Conservation (phyloP, 2,888 invertebrate species). For the Orthonychiurus folsomi region DNA sequence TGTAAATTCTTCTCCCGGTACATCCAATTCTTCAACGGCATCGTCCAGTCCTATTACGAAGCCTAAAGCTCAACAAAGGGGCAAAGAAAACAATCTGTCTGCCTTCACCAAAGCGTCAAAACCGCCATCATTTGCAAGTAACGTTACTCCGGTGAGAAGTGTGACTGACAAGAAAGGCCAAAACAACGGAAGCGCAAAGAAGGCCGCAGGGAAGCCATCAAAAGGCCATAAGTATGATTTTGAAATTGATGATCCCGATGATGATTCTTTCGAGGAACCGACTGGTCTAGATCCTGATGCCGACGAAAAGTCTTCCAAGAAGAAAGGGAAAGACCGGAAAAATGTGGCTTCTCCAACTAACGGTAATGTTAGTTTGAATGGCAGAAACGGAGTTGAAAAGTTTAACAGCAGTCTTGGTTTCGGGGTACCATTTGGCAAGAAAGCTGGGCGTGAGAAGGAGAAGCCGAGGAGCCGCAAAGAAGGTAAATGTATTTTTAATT, state of each 20-base stretch:
- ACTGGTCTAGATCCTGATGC: background rate
- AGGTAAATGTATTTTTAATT: too few relatives aligned
- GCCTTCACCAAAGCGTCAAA: background rate
- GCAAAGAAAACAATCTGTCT: conserved; percentile 21
- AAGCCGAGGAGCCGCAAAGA: conserved; percentile 30
- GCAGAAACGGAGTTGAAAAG: conserved; percentile 11
- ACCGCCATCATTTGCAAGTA: background rate
- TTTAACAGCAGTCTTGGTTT: background rate
- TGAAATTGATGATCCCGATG: conserved; percentile 27
- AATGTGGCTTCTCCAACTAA: background rate
- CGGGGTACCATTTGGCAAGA: conserved; percentile 9
- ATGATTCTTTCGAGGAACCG: background rate
- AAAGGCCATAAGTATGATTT: conserved; percentile 17
- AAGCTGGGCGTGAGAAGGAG: conserved; percentile 30
- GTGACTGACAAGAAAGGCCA: background rate
- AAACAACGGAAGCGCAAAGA: background rate
- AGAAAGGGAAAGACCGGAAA: background rate
- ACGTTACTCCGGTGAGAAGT: background rate
- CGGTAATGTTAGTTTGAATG: conserved; percentile 1
- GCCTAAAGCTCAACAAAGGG: conserved; percentile 19
- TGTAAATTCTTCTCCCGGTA: conserved; percentile 12
- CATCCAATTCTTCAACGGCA: conserved; percentile 30
- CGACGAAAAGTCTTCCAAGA: background rate
- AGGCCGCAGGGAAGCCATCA: background rate
- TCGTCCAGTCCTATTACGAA: conserved; percentile 35